phyloP scores from a whole-genome alignment of 2,113 vertebrate genomes.

The Carassius auratus region DNA sequence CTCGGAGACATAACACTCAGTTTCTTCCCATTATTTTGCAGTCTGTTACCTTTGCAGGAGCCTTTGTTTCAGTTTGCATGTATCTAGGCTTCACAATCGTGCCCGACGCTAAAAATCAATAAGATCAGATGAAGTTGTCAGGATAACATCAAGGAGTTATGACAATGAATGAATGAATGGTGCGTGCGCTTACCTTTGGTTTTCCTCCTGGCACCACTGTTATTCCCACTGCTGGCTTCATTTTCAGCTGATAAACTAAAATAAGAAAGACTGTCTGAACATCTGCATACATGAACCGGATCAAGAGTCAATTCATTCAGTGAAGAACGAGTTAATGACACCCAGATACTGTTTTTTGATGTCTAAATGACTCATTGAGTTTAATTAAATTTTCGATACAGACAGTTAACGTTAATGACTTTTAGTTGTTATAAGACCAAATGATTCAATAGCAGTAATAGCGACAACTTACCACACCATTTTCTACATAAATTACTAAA shows the following conservation, averaged over 20 bases:
- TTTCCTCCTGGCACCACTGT: slow-evolving; percentile 64
- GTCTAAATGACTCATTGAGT: neutral
- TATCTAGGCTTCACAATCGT: slow-evolving; percentile 76
- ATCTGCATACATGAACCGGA: neutral
- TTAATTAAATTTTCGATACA: neutral
- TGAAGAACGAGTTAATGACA: neutral
- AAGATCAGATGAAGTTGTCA: neutral
- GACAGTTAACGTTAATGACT: neutral
- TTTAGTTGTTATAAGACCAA: neutral
- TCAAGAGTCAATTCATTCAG: neutral
- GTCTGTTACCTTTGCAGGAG: slow-evolving; percentile 69
- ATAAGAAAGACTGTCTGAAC: slow-evolving; percentile 3
- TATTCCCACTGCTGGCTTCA: slow-evolving; percentile 60
- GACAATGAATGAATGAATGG: neutral
- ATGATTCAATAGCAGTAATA: neutral
- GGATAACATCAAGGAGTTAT: neutral
- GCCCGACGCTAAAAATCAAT: slow-evolving; percentile 59
- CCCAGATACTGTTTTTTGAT: neutral
- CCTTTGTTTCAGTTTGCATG: slow-evolving; percentile 71
- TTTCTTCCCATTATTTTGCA: neutral
- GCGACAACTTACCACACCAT: neutral
- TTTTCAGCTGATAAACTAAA: slow-evolving; percentile 61
- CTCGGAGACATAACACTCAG: neutral
- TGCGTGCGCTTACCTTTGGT: slow-evolving; percentile 38
- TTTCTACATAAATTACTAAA: neutral